Evolutionary conservation across 2,113 vertebrate species (phyloP).

Genomic region (Chloroceryle aenea): DNA sequence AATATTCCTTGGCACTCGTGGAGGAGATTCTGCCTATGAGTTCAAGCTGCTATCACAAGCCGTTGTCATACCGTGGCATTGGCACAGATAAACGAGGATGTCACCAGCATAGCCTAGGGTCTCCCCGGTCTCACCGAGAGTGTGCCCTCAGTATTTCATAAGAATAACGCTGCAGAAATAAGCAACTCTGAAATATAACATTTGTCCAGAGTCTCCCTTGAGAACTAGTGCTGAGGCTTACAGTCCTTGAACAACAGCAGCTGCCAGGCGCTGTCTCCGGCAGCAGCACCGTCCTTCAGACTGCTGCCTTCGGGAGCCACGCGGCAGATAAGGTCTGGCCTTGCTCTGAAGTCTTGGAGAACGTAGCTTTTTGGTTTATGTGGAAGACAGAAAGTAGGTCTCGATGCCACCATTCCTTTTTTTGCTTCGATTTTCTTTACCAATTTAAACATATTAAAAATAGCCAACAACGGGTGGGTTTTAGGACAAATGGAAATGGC

Average conservation of each 20-base stretch:
- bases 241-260: background rate
- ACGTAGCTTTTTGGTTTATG: background rate
- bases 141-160: background rate
- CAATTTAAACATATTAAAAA: background rate
- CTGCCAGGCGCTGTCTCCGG: background rate
- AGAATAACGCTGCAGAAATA: constrained; percentile 11
- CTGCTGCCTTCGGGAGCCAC: too few species aligned
- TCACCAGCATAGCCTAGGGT: background rate
- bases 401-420: background rate
- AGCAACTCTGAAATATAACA: background rate
- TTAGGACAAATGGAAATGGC: background rate
- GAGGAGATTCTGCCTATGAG: constrained; percentile 34
- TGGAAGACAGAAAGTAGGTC: background rate
- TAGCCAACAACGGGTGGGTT: background rate
- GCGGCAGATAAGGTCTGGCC: background rate
- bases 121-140: background rate
- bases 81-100: constrained; percentile 10
- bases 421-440: background rate
- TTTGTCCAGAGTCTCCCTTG: background rate
- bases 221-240: background rate
- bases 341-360: background rate
- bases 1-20: constrained; percentile 64
- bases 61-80: background rate
- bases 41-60: constrained; percentile 50
- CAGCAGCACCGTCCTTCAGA: background rate